Conservation (phyloP, 1,140 invertebrate species). For the Sycophila sp. region DNA sequence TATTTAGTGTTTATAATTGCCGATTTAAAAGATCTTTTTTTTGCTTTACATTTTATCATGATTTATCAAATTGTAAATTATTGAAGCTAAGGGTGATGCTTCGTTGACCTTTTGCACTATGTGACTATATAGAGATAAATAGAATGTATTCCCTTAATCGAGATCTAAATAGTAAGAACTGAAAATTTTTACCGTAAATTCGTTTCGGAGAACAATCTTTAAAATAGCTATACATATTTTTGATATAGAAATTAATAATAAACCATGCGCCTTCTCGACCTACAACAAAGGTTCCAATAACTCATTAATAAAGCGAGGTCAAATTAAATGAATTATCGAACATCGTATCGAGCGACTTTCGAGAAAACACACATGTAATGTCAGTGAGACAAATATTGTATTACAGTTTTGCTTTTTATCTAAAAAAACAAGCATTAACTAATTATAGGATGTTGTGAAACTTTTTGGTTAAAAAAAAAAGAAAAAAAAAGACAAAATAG, state of each 20-base stretch:
- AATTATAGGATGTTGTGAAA: slow-evolving; percentile 35
- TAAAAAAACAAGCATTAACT: slow-evolving; percentile 32
- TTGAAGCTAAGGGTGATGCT: slow-evolving; percentile 3
- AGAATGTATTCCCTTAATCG: not conserved
- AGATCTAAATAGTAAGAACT: slow-evolving; percentile 44
- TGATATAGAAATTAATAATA: slow-evolving; percentile 53
- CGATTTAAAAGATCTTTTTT: not conserved
- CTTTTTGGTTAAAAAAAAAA: slow-evolving; percentile 21
- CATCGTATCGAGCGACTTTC: slow-evolving; percentile 3
- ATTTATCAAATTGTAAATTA: slow-evolving; percentile 18
- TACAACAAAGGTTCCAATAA: slow-evolving; percentile 22
- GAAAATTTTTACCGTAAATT: slow-evolving; percentile 42
- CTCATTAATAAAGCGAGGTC: slow-evolving; percentile 12
- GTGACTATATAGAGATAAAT: slow-evolving; percentile 12
- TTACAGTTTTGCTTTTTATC: slow-evolving; percentile 26
- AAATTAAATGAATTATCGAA: slow-evolving; percentile 37
- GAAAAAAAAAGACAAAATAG: slow-evolving; percentile 19
- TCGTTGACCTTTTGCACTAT: slow-evolving; percentile 6
- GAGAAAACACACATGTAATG: slow-evolving; percentile 13
- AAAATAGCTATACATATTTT: slow-evolving; percentile 56
- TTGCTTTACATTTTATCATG: not conserved
- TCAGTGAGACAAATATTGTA: slow-evolving; percentile 22
- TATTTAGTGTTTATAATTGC: slow-evolving; percentile 27
- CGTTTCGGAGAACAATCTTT: slow-evolving; percentile 49
- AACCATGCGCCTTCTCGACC: slow-evolving; percentile 35